Percentiles rank a stretch among this genome's conserved stretches.
These are phyloP conservation scores for Cercocebus atys DNA, from an alignment of 2,113 vertebrate genomes.

Conservation along the genomic window DNA sequence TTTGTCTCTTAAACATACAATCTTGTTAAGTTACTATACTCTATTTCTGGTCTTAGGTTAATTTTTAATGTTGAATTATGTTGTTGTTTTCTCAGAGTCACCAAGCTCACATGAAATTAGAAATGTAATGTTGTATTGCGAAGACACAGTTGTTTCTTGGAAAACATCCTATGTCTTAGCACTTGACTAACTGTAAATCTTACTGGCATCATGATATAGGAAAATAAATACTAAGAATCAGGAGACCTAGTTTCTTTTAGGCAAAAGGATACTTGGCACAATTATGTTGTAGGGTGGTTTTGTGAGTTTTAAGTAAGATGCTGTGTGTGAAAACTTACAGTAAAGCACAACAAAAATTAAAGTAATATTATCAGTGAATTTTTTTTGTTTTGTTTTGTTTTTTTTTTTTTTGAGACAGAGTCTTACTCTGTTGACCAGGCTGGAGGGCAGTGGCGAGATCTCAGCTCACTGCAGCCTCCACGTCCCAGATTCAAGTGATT, in stretches of 20 bases:
- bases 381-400: background rate
- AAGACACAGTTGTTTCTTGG: constrained; percentile 1
- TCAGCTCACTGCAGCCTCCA: no score
- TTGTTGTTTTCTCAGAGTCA: background rate
- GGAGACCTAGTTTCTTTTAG: background rate
- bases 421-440: no score
- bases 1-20: background rate
- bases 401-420: no score
- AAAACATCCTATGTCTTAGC: background rate
- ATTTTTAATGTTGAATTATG: background rate
- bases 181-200: background rate
- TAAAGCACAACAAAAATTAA: background rate
- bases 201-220: background rate
- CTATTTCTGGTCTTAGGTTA: background rate
- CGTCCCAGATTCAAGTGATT: no score
- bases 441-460: no score
- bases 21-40: background rate
- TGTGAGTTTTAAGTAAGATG: background rate
- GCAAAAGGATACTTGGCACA: background rate
- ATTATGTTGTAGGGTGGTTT: background rate
- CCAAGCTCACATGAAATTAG: background rate
- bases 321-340: background rate
- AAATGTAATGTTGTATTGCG: background rate
- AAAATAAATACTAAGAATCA: background rate
- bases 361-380: background rate